Evolutionary conservation across 1,140 invertebrate genomes (phyloP), one percentile per base, ranked within the genome.

Genomic region (Drosophila biarmipes): DNA sequence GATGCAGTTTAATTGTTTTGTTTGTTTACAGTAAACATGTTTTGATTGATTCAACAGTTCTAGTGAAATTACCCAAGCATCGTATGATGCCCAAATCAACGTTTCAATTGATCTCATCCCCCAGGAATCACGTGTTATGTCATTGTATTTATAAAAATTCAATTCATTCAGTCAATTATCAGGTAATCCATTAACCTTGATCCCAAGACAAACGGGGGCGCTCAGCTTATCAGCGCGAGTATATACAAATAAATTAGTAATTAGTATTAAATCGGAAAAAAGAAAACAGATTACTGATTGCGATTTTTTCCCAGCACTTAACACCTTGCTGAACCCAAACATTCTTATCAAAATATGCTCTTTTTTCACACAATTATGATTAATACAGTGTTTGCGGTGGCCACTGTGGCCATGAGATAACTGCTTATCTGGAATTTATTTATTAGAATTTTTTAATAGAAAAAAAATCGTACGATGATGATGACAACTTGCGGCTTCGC

Each of bases 1-100:
- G 61, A 42, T 51, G 78, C 71, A 67, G 69, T 75, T 62, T 82
- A 86, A 86, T 86, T 86, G 84, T 72, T 86, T 87, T 86, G 82
- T 86, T 86, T 67, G 54, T 49, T 55, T 37, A 29, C 34, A 66
- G 82, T 79, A 67, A 85, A 80, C 73, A 67, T 56, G 48, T 57
- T 67, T 76, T 84, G 71, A 80, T 78, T 78, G 64, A 49, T 66
- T 53, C 59, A 27, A 56, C 35, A 42, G 27, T 48, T 79, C 19
- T 29, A 12, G 34, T 21, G 24, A n/a, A 71, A 49, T 52, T 35
- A 14, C 15, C 24, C 29, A 59, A 19, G 15, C 48, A 52, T 67
- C 29, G 15, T 29, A 51, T 24, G 21, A 43, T 38, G 37, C 24
- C n/a, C 42, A 35, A 58, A 63, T 40, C 57, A 42, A 42, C 6